phyloP scores from a whole-genome alignment of 1,140 invertebrate species.

The Zelostemma sp. region DNA sequence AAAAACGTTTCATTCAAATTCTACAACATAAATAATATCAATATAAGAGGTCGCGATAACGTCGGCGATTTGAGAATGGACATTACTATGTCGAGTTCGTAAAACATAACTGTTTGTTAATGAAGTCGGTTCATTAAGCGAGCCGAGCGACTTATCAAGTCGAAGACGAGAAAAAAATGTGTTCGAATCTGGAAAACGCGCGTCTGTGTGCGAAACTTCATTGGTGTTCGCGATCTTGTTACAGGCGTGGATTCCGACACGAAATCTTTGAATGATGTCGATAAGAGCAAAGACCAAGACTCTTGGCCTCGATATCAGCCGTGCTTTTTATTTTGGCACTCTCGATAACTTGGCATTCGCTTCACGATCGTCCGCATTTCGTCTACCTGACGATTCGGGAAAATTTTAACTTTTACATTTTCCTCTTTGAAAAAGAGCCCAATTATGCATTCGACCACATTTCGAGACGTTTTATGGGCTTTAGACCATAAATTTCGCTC shows the following conservation, averaged over 20 bases:
- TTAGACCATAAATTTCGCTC: conserved; percentile 55
- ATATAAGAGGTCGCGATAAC: background rate
- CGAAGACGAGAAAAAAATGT: conserved; percentile 12
- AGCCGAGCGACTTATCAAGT: conserved; percentile 22
- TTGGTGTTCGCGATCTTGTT: conserved; percentile 23
- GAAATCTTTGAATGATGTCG: conserved; percentile 54
- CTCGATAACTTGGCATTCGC: conserved; percentile 47
- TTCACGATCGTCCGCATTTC: conserved; percentile 39
- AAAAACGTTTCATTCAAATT: background rate
- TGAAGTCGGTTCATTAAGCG: conserved; percentile 31
- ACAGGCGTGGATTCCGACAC: conserved; percentile 35
- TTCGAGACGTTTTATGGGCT: no score
- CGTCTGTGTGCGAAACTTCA: conserved; percentile 40
- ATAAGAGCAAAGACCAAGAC: conserved; percentile 58
- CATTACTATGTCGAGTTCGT: background rate
- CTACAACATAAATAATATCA: background rate
- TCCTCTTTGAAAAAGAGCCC: no score
- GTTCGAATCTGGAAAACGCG: conserved; percentile 32
- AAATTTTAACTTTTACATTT: conserved; percentile 43
- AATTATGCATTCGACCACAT: no score
- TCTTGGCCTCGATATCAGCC: conserved; percentile 53
- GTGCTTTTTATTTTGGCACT: conserved; percentile 47
- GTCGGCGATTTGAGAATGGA: background rate
- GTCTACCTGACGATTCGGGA: conserved; percentile 34
- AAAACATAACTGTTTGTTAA: conserved; percentile 12